Conservation (phyloP, 2,888 invertebrate genomes). For the Acrobasis consociella region DNA sequence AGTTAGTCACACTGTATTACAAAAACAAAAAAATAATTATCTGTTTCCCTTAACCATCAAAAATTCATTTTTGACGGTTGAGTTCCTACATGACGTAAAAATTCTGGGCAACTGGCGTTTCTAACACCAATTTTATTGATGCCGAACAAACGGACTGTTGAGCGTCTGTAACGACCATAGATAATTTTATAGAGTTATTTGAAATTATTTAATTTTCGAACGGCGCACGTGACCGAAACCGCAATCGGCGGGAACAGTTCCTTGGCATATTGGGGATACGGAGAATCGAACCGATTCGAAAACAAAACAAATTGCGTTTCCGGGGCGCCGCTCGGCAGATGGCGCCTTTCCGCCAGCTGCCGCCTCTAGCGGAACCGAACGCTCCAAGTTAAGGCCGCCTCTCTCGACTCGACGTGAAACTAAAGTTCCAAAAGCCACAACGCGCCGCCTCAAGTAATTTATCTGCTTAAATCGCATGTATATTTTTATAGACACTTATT, state of each 20-base stretch:
- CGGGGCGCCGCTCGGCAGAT: slow-evolving; percentile 72
- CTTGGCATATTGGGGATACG: slow-evolving; percentile 38
- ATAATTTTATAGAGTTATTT: slow-evolving; percentile 20
- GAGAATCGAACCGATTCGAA: slow-evolving; percentile 61
- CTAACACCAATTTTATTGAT: slow-evolving; percentile 25
- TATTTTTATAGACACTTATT: slow-evolving; percentile 32
- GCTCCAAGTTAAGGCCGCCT: slow-evolving; percentile 52
- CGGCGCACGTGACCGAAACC: slow-evolving; percentile 56
- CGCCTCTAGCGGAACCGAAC: slow-evolving; percentile 47
- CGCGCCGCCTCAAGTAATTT: slow-evolving; percentile 18
- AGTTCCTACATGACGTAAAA: slow-evolving; percentile 36
- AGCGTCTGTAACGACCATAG: slow-evolving; percentile 24
- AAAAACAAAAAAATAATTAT: slow-evolving; percentile 20
- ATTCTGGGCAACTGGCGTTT: slow-evolving; percentile 36
- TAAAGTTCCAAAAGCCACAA: slow-evolving; percentile 10
- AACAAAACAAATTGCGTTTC: slow-evolving; percentile 76
- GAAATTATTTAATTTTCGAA: slow-evolving; percentile 33
- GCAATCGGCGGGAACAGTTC: slow-evolving; percentile 44
- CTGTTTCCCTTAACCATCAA: slow-evolving; percentile 38
- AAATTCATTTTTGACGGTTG: slow-evolving; percentile 43
- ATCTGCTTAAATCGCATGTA: slow-evolving; percentile 19
- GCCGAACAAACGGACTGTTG: slow-evolving; percentile 26
- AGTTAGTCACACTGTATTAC: not conserved
- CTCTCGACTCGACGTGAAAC: slow-evolving; percentile 24
- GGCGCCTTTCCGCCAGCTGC: slow-evolving; percentile 82